phyloP scores from a whole-genome alignment of 2,797 vertebrate species.

The Xenentodon cancila region DNA sequence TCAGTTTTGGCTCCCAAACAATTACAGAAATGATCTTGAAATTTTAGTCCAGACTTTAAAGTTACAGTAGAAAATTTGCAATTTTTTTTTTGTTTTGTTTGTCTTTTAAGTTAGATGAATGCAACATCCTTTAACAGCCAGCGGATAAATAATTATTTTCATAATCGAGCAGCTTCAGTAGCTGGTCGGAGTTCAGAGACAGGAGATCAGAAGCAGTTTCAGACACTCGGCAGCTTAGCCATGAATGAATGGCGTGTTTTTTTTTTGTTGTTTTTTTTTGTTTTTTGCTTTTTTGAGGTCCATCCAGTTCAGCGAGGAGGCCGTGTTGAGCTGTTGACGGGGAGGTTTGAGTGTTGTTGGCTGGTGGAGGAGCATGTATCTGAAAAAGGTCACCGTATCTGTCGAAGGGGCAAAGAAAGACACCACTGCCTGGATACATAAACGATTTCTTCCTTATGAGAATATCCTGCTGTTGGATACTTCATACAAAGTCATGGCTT shows the following conservation, averaged over 20 bases:
- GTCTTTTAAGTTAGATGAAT: too few relatives aligned
- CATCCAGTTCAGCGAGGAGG: constrained; percentile 5
- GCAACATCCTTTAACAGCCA: too few relatives aligned
- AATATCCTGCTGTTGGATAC: background rate
- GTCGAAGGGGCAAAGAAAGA: background rate
- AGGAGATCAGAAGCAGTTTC: constrained; percentile 28
- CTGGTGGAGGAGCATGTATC: constrained; percentile 23
- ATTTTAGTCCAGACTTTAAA: too few relatives aligned
- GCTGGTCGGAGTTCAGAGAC: too few relatives aligned
- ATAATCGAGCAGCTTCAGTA: too few relatives aligned
- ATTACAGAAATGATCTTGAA: too few relatives aligned
- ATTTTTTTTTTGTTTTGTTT: too few relatives aligned
- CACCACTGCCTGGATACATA: constrained; percentile 17
- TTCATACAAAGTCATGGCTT: too few relatives aligned
- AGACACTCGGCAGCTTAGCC: constrained; percentile 28
- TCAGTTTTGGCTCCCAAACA: too few relatives aligned
- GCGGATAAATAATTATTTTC: too few relatives aligned
- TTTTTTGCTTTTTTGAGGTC: constrained; percentile 28
- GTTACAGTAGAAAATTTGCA: too few relatives aligned
- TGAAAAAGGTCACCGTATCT: constrained; percentile 31
- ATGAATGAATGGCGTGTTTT: constrained; percentile 17
- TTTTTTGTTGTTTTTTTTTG: too few relatives aligned
- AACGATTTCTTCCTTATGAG: constrained; percentile 9
- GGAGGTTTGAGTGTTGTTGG: constrained; percentile 23
- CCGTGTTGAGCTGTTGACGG: constrained; percentile 22